These are phyloP conservation scores for Eilema sororculum DNA, from an alignment of 2,888 invertebrate genomes.

Conservation along the genomic window DNA sequence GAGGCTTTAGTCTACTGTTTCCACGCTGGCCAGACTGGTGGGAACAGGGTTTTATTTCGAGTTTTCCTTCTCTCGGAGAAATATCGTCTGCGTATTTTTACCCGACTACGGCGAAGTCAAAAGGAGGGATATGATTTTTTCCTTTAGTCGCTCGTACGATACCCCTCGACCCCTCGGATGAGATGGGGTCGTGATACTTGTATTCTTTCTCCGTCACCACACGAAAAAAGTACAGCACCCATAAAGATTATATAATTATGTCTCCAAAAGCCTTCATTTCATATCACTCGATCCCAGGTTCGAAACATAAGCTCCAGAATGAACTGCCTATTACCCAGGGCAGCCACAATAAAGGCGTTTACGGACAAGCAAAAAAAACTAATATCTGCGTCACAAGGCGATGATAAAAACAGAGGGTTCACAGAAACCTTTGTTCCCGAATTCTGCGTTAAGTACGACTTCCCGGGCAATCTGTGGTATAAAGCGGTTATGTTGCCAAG, in stretches of 20 bases:
- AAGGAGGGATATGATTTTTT: too few species aligned
- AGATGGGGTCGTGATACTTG: too few species aligned
- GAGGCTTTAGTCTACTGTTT: too few species aligned
- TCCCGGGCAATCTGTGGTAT: constrained; percentile 93
- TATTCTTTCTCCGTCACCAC: too few species aligned
- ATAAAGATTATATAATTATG: not conserved
- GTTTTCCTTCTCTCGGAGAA: too few species aligned
- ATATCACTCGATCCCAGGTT: constrained; percentile 62
- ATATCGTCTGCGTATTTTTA: too few species aligned
- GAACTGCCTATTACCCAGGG: constrained; percentile 80
- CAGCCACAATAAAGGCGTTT: constrained; percentile 70
- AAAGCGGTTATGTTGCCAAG: constrained; percentile 95
- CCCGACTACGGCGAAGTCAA: too few species aligned
- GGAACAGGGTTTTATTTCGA: too few species aligned
- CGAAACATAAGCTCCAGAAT: constrained; percentile 75
- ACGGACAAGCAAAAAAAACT: constrained; percentile 73
- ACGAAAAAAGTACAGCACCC: not conserved
- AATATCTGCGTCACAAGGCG: constrained; percentile 71
- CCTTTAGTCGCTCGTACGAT: too few species aligned
- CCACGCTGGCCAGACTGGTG: too few species aligned
- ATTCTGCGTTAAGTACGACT: constrained; percentile 91
- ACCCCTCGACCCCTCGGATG: too few species aligned
- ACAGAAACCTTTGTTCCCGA: constrained; percentile 94
- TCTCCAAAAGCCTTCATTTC: not conserved
- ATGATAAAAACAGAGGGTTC: constrained; percentile 79